Evolutionary conservation across 1,140 invertebrate genomes (phyloP), one percentile per base, ranked within the genome.

Genomic region (Caerostris extrusa): DNA sequence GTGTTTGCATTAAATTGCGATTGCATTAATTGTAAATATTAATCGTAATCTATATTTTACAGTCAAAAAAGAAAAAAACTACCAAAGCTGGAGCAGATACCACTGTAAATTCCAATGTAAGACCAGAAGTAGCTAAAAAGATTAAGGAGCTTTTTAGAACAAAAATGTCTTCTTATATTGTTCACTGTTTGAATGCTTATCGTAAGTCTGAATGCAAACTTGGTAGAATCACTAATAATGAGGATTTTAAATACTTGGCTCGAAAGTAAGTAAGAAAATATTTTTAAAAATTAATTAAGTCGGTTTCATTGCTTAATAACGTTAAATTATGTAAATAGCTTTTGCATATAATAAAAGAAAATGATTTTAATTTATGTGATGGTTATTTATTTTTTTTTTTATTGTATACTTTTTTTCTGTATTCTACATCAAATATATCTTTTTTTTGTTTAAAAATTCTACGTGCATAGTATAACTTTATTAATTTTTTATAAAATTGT

Each of bases 171-270:
- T 97, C 97, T 69, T 98, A 98, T n/a, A 98, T 99, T 96, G 98
- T 99, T 69, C 97, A 98, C 83, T 98, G 98, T 95, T 97, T 99
- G 61, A 98, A 99, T 96, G 98, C 98, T 0, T 99, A 98, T 96
- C 96, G 98, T 89, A 98, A 98, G 95, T 96, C 97, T 5, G 98
- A 98, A 95, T 99, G 98, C 95, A 97, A 97, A 95, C 96, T 97
- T 94, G 99, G 98, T 0, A 96, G 97, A 95, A 99, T 99, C 95
- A 97, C 97, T 0, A 98, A 97, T 95, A 99, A 98, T 0, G 98
- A 99, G 83, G 98, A 99, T 96, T 99, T 99, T 96, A 99, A 99
- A 96, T 98, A 99, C 96, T 96, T 99, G 34, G 98, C 99, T 1
- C 97, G 98, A 96, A 99, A 99, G 97, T n/a, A n/a, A n/a, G 98